A percentile compares a stretch with the other conserved stretches of the same genome.
phyloP scores from a whole-genome alignment of 1,140 invertebrate species.

The Chrysoperla carnea region DNA sequence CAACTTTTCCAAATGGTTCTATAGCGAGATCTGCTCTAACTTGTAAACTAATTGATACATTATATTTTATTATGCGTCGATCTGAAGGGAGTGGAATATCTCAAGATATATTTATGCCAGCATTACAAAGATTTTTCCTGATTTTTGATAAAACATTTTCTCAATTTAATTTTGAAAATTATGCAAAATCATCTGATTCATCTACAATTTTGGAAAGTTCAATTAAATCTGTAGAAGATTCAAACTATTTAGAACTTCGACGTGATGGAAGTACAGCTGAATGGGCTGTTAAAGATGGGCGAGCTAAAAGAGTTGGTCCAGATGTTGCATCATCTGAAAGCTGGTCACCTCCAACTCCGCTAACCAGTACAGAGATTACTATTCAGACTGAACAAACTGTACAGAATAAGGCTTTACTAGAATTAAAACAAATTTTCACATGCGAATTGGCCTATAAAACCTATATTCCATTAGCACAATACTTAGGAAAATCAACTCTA shows the following conservation, averaged over 20 bases:
- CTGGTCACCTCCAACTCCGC: constrained; percentile 27
- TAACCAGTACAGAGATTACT: constrained; percentile 11
- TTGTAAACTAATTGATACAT: constrained; percentile 60
- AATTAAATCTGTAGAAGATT: constrained; percentile 13
- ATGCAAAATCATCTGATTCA: too few relatives aligned
- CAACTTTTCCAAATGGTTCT: constrained; percentile 61
- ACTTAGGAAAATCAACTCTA: constrained; percentile 53
- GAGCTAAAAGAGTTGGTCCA: constrained; percentile 15
- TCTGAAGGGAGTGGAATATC: constrained; percentile 32
- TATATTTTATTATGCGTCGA: constrained; percentile 60
- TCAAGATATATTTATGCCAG: constrained; percentile 24
- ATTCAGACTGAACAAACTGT: background rate
- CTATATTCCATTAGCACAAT: constrained; percentile 62
- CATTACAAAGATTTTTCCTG: constrained; percentile 64
- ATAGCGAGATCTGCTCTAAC: constrained; percentile 53
- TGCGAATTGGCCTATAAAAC: constrained; percentile 64
- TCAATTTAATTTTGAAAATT: constrained; percentile 2
- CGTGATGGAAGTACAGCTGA: constrained; percentile 32
- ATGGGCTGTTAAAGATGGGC: constrained; percentile 29
- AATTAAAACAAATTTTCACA: constrained; percentile 65
- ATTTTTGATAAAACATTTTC: constrained; percentile 64
- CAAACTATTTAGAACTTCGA: constrained; percentile 29
- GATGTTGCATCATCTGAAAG: constrained; percentile 25
- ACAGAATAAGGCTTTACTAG: constrained; percentile 41
- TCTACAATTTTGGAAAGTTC: background rate